phyloP scores from a whole-genome alignment of 1,140 invertebrate species.

The Aradophagus sp. region DNA sequence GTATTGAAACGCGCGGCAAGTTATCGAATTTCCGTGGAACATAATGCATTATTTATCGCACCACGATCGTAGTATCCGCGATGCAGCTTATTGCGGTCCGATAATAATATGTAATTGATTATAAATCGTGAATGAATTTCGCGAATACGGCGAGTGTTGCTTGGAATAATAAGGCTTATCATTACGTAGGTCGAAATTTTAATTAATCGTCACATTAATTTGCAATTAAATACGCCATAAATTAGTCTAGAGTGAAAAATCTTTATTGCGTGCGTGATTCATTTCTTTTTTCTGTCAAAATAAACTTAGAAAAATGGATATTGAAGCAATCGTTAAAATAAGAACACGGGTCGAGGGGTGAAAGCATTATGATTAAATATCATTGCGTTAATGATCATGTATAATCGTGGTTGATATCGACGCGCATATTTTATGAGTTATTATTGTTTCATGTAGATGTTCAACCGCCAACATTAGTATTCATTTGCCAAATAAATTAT shows the following conservation, averaged over 20 bases:
- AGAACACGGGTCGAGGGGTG: too few relatives aligned
- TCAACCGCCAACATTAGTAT: too few relatives aligned
- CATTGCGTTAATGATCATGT: slow-evolving; percentile 15
- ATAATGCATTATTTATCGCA: slow-evolving; percentile 33
- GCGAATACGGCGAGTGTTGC: slow-evolving; percentile 11
- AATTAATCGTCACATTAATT: slow-evolving; percentile 36
- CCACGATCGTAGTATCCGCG: slow-evolving; percentile 5
- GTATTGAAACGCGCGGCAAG: slow-evolving; percentile 16
- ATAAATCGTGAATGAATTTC: slow-evolving; percentile 37
- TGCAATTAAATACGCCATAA: slow-evolving; percentile 25
- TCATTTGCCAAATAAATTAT: too few relatives aligned
- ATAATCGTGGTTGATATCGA: too few relatives aligned
- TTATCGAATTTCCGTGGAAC: slow-evolving; percentile 35
- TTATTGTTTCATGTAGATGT: too few relatives aligned
- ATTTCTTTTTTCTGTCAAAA: too few relatives aligned
- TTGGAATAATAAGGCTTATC: slow-evolving; percentile 24
- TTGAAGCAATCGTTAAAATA: too few relatives aligned
- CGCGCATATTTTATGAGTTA: too few relatives aligned
- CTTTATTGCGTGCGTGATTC: too few relatives aligned
- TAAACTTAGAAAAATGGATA: too few relatives aligned
- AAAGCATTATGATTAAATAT: slow-evolving; percentile 14
- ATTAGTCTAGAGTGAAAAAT: slow-evolving; percentile 2
- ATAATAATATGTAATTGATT: slow-evolving; percentile 48
- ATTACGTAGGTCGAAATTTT: slow-evolving; percentile 20
- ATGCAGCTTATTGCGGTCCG: slow-evolving; percentile 22